phyloP scores from a whole-genome alignment of 2,113 vertebrate species.

The Anarrhichthys ocellatus region DNA sequence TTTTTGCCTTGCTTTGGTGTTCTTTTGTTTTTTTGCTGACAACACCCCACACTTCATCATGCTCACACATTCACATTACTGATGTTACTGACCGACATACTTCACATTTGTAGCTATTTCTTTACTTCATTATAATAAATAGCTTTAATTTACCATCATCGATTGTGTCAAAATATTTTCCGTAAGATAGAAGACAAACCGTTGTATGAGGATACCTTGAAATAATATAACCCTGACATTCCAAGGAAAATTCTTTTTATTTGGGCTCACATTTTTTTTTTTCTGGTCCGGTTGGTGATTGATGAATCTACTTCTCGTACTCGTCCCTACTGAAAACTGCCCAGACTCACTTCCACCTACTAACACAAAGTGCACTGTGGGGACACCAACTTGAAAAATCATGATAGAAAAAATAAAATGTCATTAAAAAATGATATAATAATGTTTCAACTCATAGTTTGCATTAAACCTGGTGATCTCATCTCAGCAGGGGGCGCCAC shows the following conservation, averaged over 20 bases:
- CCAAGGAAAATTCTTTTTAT: background rate
- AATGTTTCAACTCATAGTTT: background rate
- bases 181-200: too few species aligned
- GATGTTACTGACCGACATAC: background rate
- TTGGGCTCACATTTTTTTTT: background rate
- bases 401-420: background rate
- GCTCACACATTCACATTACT: background rate
- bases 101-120: background rate
- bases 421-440: background rate
- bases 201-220: background rate
- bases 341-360: background rate
- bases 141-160: too few species aligned
- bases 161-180: too few species aligned
- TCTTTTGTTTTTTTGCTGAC: too few species aligned
- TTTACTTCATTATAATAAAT: background rate
- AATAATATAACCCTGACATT: background rate
- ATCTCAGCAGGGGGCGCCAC: conserved; percentile 28
- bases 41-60: background rate
- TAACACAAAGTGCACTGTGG: background rate
- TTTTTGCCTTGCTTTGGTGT: too few species aligned
- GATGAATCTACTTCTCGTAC: background rate
- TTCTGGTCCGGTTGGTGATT: background rate
- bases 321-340: background rate
- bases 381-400: background rate
- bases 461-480: background rate